Base-by-base conservation (phyloP, 2,888 invertebrate species). In the Anoplius nigerrimus region DNA sequence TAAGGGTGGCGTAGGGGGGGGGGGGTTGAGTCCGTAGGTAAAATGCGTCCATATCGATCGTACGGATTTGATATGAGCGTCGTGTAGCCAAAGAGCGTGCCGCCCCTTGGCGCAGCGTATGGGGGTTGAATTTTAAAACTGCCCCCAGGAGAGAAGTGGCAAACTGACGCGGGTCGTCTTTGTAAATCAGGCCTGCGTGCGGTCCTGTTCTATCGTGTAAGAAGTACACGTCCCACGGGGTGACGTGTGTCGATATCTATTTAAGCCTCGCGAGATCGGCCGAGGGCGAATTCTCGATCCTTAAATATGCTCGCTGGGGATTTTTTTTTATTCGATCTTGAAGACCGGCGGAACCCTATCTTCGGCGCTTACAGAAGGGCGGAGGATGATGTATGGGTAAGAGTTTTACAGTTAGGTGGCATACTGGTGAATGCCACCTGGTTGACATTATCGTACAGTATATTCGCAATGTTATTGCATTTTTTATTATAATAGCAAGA, bases 121-220 rank as follows among this genome's bases (percentile, higher is more conserved):
- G 85, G 84, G 86, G 85, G 80, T 80, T 84, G 88, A 88, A 88
- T 88, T 88, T 88, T 88, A 88, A 88, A 88, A 87, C 86, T 84
- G 75, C 80, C 82, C 88, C 81, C 86, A 34, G 34, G 88, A 84
- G 88, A 83, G 65, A 71, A 48, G 54, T 53, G 62, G 55, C 66
- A 64, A 72, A 56, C 67, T 60, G 69, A 63, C 69, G 64, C 55
- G 58, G 71, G 71, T 75, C 82, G 78, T 86, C 85, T 80, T 84
- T 82, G 79, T 77, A 87, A 88, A 88, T 88, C 88, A 85, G 84
- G 74, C 34, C 86, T 82, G 79, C 81, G 83, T 80, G 85, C 78
- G 86, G 83, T 84, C 77, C 82, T 85, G 86, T 81, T 84, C 82
- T 82, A 76, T 84, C 80, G 81, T 84, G 81, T n/a, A 83, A 80